Evolutionary conservation across 2,113 vertebrate species (phyloP), one percentile per base, ranked within the genome.

Genomic region (Ameiurus melas): DNA sequence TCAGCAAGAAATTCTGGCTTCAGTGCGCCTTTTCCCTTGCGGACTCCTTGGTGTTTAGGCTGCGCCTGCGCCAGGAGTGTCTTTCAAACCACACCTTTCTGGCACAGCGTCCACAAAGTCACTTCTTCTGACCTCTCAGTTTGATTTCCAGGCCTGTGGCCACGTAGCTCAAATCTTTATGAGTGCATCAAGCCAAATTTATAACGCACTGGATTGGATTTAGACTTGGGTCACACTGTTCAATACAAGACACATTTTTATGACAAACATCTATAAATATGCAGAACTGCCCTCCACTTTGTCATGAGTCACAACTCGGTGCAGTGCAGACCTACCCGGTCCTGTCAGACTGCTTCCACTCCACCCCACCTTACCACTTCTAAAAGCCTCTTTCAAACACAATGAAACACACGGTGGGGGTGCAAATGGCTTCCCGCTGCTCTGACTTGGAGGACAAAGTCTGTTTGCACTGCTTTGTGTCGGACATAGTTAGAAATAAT

Each of bases 331-430:
- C 77, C 87, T 78, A 82, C 84, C 77, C 64, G 17, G 51, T 86
- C 87, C 81, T 70, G 73, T 90, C 80, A 43, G 80, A 89, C 87
- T 36, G 57, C 85, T 90, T 89, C 73, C 82, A 36, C 68, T 58
- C 30, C 25, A 87, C 43, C 66, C 53, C 68, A 64, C 62, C 68
- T 57, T n/a, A n/a, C 30, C n/a, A 12, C 30, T 27, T 62, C 57
- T 87, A 83, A 62, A 39, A 68, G 73, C 43, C 22, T 83, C 51
- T 39, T 58, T 58, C 43, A 47, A 75, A 86, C 25, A 60, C 85
- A 87, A 64, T 84, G 57, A 58, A 22, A 80, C 25, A 39, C 53
- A 27, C 71, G 1, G 12, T 27, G 60, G 58, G 60, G 58, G 70
- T 77, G 57, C 85, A 64, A 82, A 84, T 86, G 66, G 85, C 36